Evolutionary conservation across 2,113 vertebrate species (phyloP), one percentile per base, ranked within the genome.

Genomic region (Hydrochoerus hydrochaeris): DNA sequence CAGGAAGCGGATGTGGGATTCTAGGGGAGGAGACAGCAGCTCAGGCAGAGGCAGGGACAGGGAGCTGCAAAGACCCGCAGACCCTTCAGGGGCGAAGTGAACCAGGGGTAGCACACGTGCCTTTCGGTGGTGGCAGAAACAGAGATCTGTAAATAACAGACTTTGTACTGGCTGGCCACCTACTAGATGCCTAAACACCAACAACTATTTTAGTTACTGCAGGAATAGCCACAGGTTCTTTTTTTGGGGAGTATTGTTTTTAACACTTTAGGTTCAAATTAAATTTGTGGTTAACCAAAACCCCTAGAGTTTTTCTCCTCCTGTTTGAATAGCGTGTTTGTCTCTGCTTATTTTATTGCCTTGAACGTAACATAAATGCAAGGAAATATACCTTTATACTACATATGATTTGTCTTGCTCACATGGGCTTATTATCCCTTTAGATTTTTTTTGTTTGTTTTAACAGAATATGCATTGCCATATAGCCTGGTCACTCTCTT

Each of bases 1-100:
- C 81, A 94, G 95, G 96, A 96, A 82, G 90, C 46, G 75, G 97
- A 87, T 52, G 38, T 88, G 92, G 87, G 90, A 4, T 3, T n/a
- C 35, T 1, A 26, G 44, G 60, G 2, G 58, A 88, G 92, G 35
- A 49, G 83, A 73, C 20, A 26, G 7, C 11, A 46, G 88, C 81
- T 4, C 2, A 24, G 7, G 52, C 78, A 65, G 82, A 38, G 84
- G 60, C 5, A 1, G 54, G 90, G 46, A 67, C 0, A 0, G 35
- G 0, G 16, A 1, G 41, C 30, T 11, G 5, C 0, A 26, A 41
- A 22, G 30, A 49, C 63, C n/a, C 4, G 19, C 26, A 30, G 41
- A 8, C 9, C 17, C 49, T 6, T 1, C 7, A 35, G 3, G 16
- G 32, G 22, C 7, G 1, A 63, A 7, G 19, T 0, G 4, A 4